A percentile compares a stretch with the other conserved stretches of the same genome.
Conservation (phyloP, 2,888 invertebrate genomes). For the Acheta domesticus region DNA sequence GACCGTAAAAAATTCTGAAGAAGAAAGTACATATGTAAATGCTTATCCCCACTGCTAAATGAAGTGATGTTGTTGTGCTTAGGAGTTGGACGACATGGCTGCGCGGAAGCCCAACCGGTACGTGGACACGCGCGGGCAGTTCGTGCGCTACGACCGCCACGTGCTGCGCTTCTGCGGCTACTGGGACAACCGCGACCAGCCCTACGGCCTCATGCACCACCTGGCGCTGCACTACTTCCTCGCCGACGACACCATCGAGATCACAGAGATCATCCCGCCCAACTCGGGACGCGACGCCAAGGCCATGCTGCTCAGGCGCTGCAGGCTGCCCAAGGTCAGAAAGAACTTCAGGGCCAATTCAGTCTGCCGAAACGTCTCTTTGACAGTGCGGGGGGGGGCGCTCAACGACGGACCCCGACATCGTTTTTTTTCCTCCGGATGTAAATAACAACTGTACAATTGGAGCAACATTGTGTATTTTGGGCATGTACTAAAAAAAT, state of each 20-base stretch:
- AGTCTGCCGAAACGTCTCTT: too few relatives aligned
- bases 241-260: slow-evolving; percentile 84
- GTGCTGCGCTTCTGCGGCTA: slow-evolving; percentile 76
- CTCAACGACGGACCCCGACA: too few relatives aligned
- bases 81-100: slow-evolving; percentile 38
- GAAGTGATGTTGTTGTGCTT: slow-evolving; percentile 25
- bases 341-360: not conserved
- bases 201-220: slow-evolving; percentile 72
- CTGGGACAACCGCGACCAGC: slow-evolving; percentile 81
- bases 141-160: slow-evolving; percentile 76
- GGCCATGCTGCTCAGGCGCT: slow-evolving; percentile 69
- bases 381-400: too few relatives aligned
- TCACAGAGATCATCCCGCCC: slow-evolving; percentile 67
- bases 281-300: slow-evolving; percentile 70
- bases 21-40: not conserved
- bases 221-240: slow-evolving; percentile 81
- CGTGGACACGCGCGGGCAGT: slow-evolving; percentile 69
- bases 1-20: not conserved
- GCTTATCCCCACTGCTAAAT: slow-evolving; percentile 40
- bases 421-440: too few relatives aligned
- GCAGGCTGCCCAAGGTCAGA: slow-evolving; percentile 71
- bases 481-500: too few relatives aligned
- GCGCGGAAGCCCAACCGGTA: slow-evolving; percentile 56
- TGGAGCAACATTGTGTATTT: too few relatives aligned
- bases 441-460: too few relatives aligned